Evolutionary conservation across 2,113 vertebrate genomes (phyloP).

Genomic region (Xenopus laevis): DNA sequence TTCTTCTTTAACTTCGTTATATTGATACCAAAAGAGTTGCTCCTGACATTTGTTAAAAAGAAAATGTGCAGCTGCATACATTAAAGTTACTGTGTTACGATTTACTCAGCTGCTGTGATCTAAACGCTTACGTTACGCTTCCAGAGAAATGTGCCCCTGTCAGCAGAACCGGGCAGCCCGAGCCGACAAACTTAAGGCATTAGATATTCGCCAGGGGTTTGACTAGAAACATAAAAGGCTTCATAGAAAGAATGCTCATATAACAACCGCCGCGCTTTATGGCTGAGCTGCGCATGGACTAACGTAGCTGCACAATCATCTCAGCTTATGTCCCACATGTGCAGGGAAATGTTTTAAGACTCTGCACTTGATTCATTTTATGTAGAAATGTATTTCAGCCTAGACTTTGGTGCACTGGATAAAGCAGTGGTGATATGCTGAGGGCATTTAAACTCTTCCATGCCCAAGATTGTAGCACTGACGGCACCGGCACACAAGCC

Average conservation of each 20-base stretch:
- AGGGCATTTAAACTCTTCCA: too few relatives aligned
- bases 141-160: constrained; percentile 19
- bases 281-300: neutral
- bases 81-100: neutral
- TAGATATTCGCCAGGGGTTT: neutral
- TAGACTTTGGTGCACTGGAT: too few relatives aligned
- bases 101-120: constrained; percentile 42
- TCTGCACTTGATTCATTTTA: too few relatives aligned
- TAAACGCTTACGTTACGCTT: constrained; percentile 12
- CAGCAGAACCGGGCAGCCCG: constrained; percentile 5
- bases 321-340: too few relatives aligned
- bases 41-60: too few relatives aligned
- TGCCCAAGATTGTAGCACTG: too few relatives aligned
- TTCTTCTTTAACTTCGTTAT: too few relatives aligned
- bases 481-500: too few relatives aligned
- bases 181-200: neutral
- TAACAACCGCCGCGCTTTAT: neutral
- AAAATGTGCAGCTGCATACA: constrained; percentile 1
- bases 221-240: constrained; percentile 6
- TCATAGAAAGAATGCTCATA: constrained; percentile 6
- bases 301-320: neutral
- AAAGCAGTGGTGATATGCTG: too few relatives aligned
- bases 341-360: too few relatives aligned
- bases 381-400: too few relatives aligned
- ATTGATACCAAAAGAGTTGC: too few relatives aligned